Conservation (phyloP, 1,140 invertebrate genomes). For the Papilio machaon region DNA sequence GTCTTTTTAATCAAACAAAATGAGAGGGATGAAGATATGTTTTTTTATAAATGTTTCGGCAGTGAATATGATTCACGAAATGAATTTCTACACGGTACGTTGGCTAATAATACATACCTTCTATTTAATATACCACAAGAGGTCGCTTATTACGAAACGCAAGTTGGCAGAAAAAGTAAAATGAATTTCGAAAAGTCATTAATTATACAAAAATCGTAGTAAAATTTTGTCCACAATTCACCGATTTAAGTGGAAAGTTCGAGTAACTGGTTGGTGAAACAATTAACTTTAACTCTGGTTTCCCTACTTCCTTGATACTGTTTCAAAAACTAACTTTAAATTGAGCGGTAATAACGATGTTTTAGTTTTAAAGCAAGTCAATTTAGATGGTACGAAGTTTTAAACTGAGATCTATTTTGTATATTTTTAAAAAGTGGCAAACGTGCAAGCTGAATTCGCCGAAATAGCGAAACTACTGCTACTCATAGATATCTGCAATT, state of each 20-base stretch:
- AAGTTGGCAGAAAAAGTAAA: conserved; percentile 23
- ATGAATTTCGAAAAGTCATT: conserved; percentile 8
- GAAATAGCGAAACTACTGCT: too few relatives aligned
- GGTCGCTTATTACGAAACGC: conserved; percentile 4
- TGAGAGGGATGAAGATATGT: too few relatives aligned
- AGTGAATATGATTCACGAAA: too few relatives aligned
- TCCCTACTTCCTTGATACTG: conserved; percentile 16
- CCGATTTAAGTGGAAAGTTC: conserved; percentile 18
- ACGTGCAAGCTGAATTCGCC: too few relatives aligned
- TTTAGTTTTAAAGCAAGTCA: conserved; percentile 3
- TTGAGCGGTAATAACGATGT: conserved; percentile 18
- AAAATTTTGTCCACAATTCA: conserved; percentile 21
- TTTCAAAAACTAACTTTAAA: conserved; percentile 21
- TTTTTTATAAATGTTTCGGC: too few relatives aligned
- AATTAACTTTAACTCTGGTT: conserved; percentile 24
- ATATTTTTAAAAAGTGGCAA: neutral
- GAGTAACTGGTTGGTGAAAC: conserved; percentile 11
- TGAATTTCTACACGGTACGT: neutral
- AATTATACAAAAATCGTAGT: conserved; percentile 15
- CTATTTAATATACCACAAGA: neutral
- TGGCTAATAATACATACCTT: neutral
- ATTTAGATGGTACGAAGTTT: neutral
- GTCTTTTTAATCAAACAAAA: too few relatives aligned
- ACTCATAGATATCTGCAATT: too few relatives aligned
- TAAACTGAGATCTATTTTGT: neutral